Percentiles rank a stretch among this genome's conserved stretches.
Evolutionary conservation across 35 echinoderm and acorn worm species (phyloP).

Genomic region (Amphiura filiformis): DNA sequence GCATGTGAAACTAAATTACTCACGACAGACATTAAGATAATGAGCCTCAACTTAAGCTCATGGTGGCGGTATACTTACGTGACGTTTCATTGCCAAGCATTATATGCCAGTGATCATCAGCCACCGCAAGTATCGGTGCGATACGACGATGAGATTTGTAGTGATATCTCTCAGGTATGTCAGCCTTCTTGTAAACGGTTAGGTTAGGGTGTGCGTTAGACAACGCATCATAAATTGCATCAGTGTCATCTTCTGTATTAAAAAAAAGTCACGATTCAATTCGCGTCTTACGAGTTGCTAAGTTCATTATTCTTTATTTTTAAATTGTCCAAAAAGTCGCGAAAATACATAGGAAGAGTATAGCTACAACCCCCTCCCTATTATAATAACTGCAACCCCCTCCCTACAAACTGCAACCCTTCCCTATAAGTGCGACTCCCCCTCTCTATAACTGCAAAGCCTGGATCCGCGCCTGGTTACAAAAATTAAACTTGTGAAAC

Average conservation of each 20-base stretch:
- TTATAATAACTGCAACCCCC: too few relatives aligned
- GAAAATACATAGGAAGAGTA: not conserved
- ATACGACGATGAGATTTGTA: conserved; percentile 74
- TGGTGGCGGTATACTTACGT: too few relatives aligned
- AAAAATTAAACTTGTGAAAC: too few relatives aligned
- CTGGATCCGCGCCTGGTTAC: too few relatives aligned
- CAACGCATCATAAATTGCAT: conserved; percentile 51
- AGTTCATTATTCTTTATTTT: not conserved
- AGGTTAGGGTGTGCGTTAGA: conserved; percentile 48
- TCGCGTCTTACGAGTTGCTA: too few relatives aligned
- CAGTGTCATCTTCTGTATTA: conserved; percentile 29
- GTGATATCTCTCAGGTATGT: conserved; percentile 67
- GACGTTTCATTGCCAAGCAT: not conserved
- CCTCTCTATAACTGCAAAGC: too few relatives aligned
- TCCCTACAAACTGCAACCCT: too few relatives aligned
- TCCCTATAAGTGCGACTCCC: too few relatives aligned
- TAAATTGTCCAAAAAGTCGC: not conserved
- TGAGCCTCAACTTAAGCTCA: too few relatives aligned
- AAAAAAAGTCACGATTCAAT: not conserved
- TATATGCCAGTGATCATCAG: conserved; percentile 84
- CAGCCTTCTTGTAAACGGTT: conserved; percentile 68
- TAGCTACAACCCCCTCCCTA: not conserved
- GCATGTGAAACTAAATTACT: too few relatives aligned
- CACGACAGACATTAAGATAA: too few relatives aligned
- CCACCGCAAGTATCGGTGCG: conserved; percentile 73